These are phyloP conservation scores for Ophioninae sp. DNA, from an alignment of 2,888 invertebrate genomes.

Conservation along the genomic window DNA sequence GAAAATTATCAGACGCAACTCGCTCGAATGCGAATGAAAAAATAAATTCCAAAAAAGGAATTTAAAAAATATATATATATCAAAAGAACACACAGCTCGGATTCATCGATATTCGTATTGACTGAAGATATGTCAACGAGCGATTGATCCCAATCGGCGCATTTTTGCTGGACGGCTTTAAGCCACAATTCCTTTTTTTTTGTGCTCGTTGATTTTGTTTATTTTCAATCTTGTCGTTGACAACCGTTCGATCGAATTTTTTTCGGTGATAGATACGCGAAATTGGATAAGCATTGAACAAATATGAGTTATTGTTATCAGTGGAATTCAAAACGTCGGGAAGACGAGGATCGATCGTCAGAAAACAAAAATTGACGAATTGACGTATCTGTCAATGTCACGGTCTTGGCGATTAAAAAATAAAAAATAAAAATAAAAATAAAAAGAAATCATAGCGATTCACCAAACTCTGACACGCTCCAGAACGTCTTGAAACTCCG, in stretches of 20 bases:
- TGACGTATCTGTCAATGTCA: slow-evolving; percentile 1
- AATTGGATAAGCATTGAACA: neutral
- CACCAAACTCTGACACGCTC: slow-evolving; percentile 49
- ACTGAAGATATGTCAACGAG: slow-evolving; percentile 41
- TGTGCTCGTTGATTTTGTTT: neutral
- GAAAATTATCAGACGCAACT: slow-evolving; percentile 36
- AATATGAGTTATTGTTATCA: neutral
- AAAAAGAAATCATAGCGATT: slow-evolving; percentile 31
- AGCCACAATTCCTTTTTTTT: slow-evolving; percentile 17
- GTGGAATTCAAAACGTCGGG: slow-evolving; percentile 8
- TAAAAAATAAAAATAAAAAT: neutral
- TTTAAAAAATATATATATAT: neutral
- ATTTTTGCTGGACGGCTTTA: slow-evolving; percentile 23
- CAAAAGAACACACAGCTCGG: slow-evolving; percentile 45
- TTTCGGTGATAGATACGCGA: neutral
- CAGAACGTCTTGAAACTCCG: slow-evolving; percentile 38
- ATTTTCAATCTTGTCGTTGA: neutral
- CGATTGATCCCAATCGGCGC: slow-evolving; percentile 32
- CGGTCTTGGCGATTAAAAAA: slow-evolving; percentile 11
- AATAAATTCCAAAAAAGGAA: neutral
- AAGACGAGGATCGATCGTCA: slow-evolving; percentile 15
- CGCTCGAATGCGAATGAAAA: slow-evolving; percentile 13
- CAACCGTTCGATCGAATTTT: neutral
- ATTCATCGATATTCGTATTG: slow-evolving; percentile 39
- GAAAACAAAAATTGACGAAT: slow-evolving; percentile 19